Base-by-base conservation (phyloP, 1,140 invertebrate genomes). In the Drosophila lini region DNA sequence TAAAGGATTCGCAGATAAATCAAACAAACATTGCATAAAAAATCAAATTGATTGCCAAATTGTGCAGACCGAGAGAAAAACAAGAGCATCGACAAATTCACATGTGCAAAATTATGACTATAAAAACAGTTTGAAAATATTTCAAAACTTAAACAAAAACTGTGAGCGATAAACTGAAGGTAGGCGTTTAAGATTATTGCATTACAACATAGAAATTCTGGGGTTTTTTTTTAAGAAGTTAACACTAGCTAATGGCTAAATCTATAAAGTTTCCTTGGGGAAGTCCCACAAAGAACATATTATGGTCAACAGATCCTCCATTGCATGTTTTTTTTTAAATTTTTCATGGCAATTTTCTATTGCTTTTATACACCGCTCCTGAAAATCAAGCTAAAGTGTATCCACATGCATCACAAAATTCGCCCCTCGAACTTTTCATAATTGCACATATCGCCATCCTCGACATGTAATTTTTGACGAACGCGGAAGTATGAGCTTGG, bases 11-110 rank as follows among this genome's bases (percentile, higher is more conserved):
- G 53, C 48, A 60, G 48, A 63, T 71, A 62, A 83, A 83, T 71
- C 76, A 68, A 38, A 58, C 48, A 38, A 70, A 83, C 76, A 80
- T 68, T 80, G 73, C 80, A 79, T 79, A 74, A 57, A 68, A 59
- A 60, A 69, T 47, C 25, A 57, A 80, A 70, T 75, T 80, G 65
- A 57, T 83, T 76, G 25, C 57, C 41, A 77, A 82, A 74, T 47
- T 78, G 79, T 74, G 68, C 62, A 52, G 50, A 53, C 31, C n/a
- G 16, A 47, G 22, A 31, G n/a, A 56, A 55, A 40, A 52, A 41
- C 25, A 50, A 19, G 5, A 19, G 13, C 19, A 34, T 15, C 65
- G n/a, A 16, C n/a, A 56, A 60, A 59, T 16, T 28, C 9, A 32
- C 38, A n/a, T 50, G 38, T 40, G 34, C 34, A 55, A 38, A 67